Evolutionary conservation across 2,113 vertebrate genomes (phyloP), one percentile per base, ranked within the genome.

Genomic region (Ictalurus punctatus): DNA sequence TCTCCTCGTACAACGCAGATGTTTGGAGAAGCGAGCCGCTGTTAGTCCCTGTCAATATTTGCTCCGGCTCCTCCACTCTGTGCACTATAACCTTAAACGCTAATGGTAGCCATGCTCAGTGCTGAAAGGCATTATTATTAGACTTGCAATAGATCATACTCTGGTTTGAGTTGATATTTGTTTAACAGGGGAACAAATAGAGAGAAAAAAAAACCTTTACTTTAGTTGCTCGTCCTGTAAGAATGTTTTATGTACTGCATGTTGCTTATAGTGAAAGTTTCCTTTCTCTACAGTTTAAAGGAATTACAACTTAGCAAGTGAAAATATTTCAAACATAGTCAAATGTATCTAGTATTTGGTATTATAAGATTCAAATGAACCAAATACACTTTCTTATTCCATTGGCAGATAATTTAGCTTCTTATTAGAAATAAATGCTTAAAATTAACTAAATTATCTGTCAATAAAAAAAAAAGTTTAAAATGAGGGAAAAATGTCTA

Each of bases 21-120:
- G 88, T 89, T 91, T 85, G 81, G 54, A 21, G 76, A 90, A 84
- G 76, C 87, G 79, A 87, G 85, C 76, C 71, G 52, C 73, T 40
- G 54, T 87, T 82, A 87, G 61, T 80, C 85, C 54, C 37, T 52
- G 44, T 85, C 81, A 89, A 85, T 91, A 85, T 91, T 89, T 91
- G 90, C 67, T 86, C 48, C 19, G 25, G 90, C 63, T 86, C 19
- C 67, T 76, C 44, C 8, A 48, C 30, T 14, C 23, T 10, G 48
- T 4, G 30, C 27, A 14, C 67, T 59, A 76, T 56, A 63, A 71
- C 81, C 30, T 78, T 84, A 82, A 37, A 65, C 63, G 25, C 58
- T 87, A 80, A 87, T 30, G 81, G 61, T 83, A 84, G 71, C 37
- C 25, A 54, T 58, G 69, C 34, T 37, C 34, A 81, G 69, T 8